These are phyloP conservation scores for Pseudoips prasinana DNA, from an alignment of 2,888 invertebrate genomes.

Conservation along the genomic window DNA sequence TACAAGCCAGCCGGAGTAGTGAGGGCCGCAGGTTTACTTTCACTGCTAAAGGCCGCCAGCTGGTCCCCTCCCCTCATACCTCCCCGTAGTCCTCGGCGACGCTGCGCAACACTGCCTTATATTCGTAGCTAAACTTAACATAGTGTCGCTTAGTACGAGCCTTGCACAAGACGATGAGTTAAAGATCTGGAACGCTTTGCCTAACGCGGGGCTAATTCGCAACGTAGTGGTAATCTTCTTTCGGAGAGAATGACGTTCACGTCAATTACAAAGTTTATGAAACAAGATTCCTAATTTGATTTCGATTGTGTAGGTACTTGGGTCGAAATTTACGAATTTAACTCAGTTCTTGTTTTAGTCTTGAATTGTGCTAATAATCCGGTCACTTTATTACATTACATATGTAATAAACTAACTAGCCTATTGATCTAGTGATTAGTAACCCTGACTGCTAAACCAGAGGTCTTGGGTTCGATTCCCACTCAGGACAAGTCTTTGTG, in stretches of 20 bases:
- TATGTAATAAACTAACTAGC: too few relatives aligned
- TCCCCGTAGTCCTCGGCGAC: slow-evolving; percentile 27
- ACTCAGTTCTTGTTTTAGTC: too few relatives aligned
- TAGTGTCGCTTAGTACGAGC: slow-evolving; percentile 32
- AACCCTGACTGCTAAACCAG: too few relatives aligned
- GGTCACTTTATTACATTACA: too few relatives aligned
- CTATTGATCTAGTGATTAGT: too few relatives aligned
- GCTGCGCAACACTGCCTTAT: slow-evolving; percentile 71
- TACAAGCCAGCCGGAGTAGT: slow-evolving; percentile 35
- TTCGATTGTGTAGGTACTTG: too few relatives aligned
- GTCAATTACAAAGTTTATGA: slow-evolving; percentile 14
- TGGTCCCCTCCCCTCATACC: slow-evolving; percentile 41
- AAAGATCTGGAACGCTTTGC: slow-evolving; percentile 28
- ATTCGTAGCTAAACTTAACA: slow-evolving; percentile 48
- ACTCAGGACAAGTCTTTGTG: too few relatives aligned
- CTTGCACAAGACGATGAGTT: slow-evolving; percentile 34
- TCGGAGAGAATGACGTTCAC: slow-evolving; percentile 18
- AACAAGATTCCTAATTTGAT: background rate
- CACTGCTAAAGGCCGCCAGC: slow-evolving; percentile 78
- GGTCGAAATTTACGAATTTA: too few relatives aligned
- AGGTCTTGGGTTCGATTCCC: too few relatives aligned
- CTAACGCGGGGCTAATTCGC: slow-evolving; percentile 26
- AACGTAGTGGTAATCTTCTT: slow-evolving; percentile 14
- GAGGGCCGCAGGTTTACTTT: slow-evolving; percentile 70
- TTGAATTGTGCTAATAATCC: too few relatives aligned